Conservation (phyloP, 1,140 invertebrate genomes). For the Drosophila mauritiana region DNA sequence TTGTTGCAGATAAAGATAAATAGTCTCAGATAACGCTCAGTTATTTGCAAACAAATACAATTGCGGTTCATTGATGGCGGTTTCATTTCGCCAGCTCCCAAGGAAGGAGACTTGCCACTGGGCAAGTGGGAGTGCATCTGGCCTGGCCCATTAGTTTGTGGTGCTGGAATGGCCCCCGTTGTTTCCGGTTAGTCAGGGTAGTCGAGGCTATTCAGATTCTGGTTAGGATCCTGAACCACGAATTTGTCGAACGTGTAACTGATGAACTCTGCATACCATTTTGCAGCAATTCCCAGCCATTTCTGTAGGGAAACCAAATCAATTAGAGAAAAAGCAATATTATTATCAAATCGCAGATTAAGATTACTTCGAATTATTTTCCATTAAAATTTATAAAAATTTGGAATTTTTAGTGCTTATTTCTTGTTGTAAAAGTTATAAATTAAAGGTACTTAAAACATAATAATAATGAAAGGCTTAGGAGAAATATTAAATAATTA, state of each 20-base stretch:
- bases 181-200: background rate
- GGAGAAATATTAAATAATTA: too few species aligned
- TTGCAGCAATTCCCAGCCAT: slow-evolving; percentile 37
- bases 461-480: too few species aligned
- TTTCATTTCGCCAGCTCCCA: slow-evolving; percentile 55
- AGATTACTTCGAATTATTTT: too few species aligned
- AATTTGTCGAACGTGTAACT: slow-evolving; percentile 45
- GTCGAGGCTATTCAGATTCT: slow-evolving; percentile 22
- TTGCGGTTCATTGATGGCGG: slow-evolving; percentile 82
- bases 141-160: slow-evolving; percentile 57
- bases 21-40: slow-evolving; percentile 80
- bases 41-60: slow-evolving; percentile 84
- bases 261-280: slow-evolving; percentile 55
- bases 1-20: slow-evolving; percentile 82
- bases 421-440: too few species aligned
- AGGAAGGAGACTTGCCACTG: slow-evolving; percentile 13
- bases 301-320: slow-evolving; percentile 17
- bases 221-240: slow-evolving; percentile 10
- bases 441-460: too few species aligned
- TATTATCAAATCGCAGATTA: background rate
- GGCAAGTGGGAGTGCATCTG: slow-evolving; percentile 12
- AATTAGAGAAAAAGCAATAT: background rate
- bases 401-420: too few species aligned
- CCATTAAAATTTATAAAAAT: too few species aligned
- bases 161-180: slow-evolving; percentile 2